Evolutionary conservation across 2,113 vertebrate genomes (phyloP).

Genomic region (Vombatus ursinus): DNA sequence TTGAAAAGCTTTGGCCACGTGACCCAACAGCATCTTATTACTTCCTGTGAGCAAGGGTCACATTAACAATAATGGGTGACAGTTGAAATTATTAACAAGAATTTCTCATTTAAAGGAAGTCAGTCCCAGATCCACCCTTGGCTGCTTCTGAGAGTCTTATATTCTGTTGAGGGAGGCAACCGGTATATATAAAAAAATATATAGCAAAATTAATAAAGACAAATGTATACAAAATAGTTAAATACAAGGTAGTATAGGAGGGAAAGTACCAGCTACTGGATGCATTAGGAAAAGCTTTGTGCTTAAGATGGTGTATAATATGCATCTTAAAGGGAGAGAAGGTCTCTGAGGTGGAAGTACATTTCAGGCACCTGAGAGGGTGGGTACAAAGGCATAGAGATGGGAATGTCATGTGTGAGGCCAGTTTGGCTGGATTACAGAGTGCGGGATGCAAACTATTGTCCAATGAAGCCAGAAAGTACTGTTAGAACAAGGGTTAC

Average conservation of each 20-base stretch:
- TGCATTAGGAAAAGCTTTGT: not conserved
- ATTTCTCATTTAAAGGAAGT: slow-evolving; percentile 66
- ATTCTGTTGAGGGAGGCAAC: not conserved
- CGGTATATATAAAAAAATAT: not conserved
- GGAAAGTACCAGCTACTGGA: not conserved
- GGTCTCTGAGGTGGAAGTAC: not conserved
- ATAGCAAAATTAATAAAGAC: not conserved
- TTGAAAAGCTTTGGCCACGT: slow-evolving; percentile 54
- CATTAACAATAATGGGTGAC: slow-evolving; percentile 52
- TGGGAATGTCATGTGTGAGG: not conserved
- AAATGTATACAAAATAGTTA: not conserved
- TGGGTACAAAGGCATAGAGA: not conserved
- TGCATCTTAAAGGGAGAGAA: not conserved
- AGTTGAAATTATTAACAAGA: slow-evolving; percentile 52
- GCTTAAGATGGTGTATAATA: not conserved
- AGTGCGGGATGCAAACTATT: not conserved
- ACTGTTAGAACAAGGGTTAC: not conserved
- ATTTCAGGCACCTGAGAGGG: not conserved
- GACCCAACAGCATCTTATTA: slow-evolving; percentile 71
- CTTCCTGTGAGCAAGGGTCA: slow-evolving; percentile 66
- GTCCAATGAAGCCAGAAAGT: not conserved
- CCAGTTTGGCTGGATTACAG: not conserved
- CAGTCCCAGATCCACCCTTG: slow-evolving; percentile 49
- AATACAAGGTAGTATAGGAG: not conserved
- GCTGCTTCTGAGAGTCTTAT: not conserved